Conservation (phyloP, 30 jellyfish, hydroid and myxozoan species). For the Pelagia noctiluca region DNA sequence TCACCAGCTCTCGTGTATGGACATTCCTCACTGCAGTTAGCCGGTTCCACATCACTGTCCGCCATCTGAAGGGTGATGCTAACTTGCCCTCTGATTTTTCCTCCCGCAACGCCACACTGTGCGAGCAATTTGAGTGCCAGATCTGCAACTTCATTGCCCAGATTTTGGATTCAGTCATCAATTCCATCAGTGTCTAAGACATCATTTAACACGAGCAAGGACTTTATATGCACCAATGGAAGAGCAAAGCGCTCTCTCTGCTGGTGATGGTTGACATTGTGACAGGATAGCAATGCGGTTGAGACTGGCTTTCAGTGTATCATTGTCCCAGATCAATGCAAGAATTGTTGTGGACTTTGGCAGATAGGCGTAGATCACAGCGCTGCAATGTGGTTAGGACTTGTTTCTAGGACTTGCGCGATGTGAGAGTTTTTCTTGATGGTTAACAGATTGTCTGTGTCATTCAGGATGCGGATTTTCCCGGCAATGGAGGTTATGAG, state of each 20-base stretch:
- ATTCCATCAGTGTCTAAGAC: no score
- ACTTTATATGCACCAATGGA: no score
- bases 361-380: slow-evolving; percentile 23
- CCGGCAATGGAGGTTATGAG: neutral
- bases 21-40: no score
- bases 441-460: no score
- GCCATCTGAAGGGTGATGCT: slow-evolving; percentile 31
- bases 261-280: no score
- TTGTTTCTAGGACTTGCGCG: slow-evolving; percentile 27
- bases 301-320: slow-evolving; percentile 50
- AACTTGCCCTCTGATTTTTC: slow-evolving; percentile 47
- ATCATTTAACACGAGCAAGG: no score
- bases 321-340: slow-evolving; percentile 77
- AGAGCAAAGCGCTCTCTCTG: no score
- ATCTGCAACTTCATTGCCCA: slow-evolving; percentile 9
- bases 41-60: slow-evolving; percentile 25
- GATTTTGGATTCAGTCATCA: no score
- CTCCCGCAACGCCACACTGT: neutral
- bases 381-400: slow-evolving; percentile 31
- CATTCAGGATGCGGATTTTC: no score
- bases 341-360: slow-evolving; percentile 64
- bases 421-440: slow-evolving; percentile 28
- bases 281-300: slow-evolving; percentile 51
- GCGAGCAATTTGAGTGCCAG: slow-evolving; percentile 13
- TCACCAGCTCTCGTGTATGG: no score